Evolutionary conservation across 2,113 vertebrate genomes (phyloP).

Genomic region (Isurus oxyrinchus): DNA sequence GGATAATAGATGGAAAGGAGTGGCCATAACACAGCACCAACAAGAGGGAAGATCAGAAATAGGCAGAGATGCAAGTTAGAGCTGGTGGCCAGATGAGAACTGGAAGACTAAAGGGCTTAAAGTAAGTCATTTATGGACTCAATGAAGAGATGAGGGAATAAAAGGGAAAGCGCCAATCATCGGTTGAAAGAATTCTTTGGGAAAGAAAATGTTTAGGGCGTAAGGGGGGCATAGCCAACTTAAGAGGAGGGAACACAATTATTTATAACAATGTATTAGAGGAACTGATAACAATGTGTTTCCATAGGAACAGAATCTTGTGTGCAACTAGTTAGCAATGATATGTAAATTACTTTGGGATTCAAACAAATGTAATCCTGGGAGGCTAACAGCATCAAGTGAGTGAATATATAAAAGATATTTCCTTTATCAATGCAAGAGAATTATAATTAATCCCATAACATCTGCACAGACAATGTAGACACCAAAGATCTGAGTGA

Average conservation of each 20-base stretch:
- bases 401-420: slow-evolving; percentile 1
- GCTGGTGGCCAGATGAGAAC: neutral
- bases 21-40: neutral
- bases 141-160: neutral
- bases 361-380: neutral
- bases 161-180: neutral
- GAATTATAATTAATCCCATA: neutral
- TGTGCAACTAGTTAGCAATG: neutral
- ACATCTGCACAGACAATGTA: neutral
- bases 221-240: neutral
- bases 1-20: neutral
- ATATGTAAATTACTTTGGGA: slow-evolving; percentile 20
- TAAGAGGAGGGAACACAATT: neutral
- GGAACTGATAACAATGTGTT: slow-evolving; percentile 13
- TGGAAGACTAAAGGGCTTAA: neutral
- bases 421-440: neutral
- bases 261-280: neutral
- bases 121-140: neutral
- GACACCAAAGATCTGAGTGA: neutral
- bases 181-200: neutral
- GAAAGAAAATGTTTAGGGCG: neutral
- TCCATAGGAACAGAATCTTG: slow-evolving; percentile 14
- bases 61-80: neutral
- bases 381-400: neutral
- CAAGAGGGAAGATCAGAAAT: neutral